These are phyloP conservation scores for Nycticryphes semicollaris DNA, from an alignment of 2,113 vertebrate genomes.

Conservation along the genomic window DNA sequence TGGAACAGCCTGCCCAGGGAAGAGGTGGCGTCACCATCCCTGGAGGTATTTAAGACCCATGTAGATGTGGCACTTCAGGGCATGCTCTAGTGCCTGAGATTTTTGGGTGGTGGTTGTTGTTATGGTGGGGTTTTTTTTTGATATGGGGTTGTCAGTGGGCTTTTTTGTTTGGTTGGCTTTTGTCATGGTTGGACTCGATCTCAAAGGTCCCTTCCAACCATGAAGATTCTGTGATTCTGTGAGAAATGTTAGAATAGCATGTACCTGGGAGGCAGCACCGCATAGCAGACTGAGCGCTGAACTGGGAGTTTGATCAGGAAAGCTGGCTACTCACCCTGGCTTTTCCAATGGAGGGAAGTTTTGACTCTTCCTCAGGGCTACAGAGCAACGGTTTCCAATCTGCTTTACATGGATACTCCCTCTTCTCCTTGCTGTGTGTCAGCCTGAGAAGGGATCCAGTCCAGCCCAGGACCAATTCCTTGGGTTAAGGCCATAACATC, in stretches of 20 bases:
- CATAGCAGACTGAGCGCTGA: neutral
- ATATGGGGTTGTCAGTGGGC: too few species aligned
- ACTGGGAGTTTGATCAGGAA: neutral
- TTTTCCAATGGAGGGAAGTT: neutral
- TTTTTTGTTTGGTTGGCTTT: too few species aligned
- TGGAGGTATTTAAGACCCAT: too few species aligned
- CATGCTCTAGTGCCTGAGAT: too few species aligned
- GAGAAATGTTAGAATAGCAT: neutral
- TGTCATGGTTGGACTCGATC: too few species aligned
- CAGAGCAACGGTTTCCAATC: neutral
- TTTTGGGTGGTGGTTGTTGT: too few species aligned
- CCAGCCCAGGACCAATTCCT: neutral
- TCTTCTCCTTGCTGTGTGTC: neutral
- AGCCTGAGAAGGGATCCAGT: neutral
- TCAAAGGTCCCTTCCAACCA: too few species aligned
- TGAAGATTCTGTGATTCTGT: too few species aligned
- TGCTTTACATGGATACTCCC: fast-evolving
- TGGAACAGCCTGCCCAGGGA: too few species aligned
- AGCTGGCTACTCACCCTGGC: neutral
- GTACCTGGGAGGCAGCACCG: neutral
- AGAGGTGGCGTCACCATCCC: too few species aligned
- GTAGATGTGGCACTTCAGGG: too few species aligned
- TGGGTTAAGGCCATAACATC: neutral
- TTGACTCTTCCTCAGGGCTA: neutral
- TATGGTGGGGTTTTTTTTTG: too few species aligned